Base-by-base conservation (phyloP, 2,113 vertebrate genomes). In the Egretta garzetta region DNA sequence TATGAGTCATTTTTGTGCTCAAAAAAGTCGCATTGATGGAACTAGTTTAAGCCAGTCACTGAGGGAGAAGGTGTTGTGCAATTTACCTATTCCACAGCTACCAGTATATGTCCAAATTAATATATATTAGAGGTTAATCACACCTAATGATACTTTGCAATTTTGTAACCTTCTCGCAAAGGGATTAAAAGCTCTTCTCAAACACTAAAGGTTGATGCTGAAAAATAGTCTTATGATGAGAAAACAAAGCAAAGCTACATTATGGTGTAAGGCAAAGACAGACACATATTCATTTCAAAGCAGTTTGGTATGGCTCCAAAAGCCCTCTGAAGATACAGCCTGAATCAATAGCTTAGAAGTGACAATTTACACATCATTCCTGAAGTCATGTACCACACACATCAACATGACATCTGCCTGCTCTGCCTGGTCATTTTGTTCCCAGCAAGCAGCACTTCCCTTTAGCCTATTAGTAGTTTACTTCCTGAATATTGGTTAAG, bases 1-100 rank as follows among this genome's bases (percentile, higher is more conserved):
- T 90, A 67, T 74, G 93, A 94, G 86, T 95, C 86, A 97, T 71
- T 94, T 96, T 37, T 82, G 26, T 56, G 67, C 53, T 95, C 30
- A 70, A 84, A 75, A 84, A 79, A 88, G 70, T 72, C 80, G 89
- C 49, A 60, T 8, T 56, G 83, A 79, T 56, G 37, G 66, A 94
- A 93, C 80, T 72, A 88, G 82, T 89, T 94, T 87, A 91, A 96
- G 39, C 39, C 53, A 89, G 72, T 15, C 56, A 63, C 33, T 8
- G 53, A 91, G 49, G 32, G 37, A 90, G 56, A 56, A 64, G 28
- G 50, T 60, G 47, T 1, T 87, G 53, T 73, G 52, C 26, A 72
- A 75, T 90, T 80, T 50, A 85, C 19, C 56, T 32, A 37, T 76
- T 88, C 63, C 47, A 80, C 56, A 91, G 76, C n/a, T 79, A 63